Evolutionary conservation across 2,797 vertebrate genomes (phyloP), one percentile per base, ranked within the genome.

Genomic region (Thalassophryne amazonica): DNA sequence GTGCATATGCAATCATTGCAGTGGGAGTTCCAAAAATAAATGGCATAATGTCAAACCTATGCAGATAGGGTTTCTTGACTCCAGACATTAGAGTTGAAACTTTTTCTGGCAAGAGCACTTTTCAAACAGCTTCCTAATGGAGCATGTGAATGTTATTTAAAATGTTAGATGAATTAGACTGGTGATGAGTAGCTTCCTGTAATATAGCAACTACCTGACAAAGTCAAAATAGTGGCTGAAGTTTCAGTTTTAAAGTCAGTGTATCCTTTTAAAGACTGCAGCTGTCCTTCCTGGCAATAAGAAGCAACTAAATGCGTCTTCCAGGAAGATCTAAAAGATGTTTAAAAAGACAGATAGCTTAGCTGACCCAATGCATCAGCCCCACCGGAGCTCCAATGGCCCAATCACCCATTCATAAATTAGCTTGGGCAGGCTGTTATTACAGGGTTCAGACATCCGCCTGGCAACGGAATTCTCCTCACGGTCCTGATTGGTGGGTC

Each of bases 391-490:
- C 32, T 43, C 55, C 73, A 66, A 53, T 21, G 35, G 69, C 39
- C 69, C 83, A 76, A 84, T 80, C 84, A 70, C 31, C 75, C 73
- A 80, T 81, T 84, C 81, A 70, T 81, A 87, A 81, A 86, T 86
- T 78, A 81, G 61, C 4, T 11, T 35, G 30, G 20, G 56, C 74
- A 76, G 70, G 59, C 56, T 76, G 55, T 83, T 74, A 84, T 88
- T 83, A 86, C 56, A 69, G 52, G 45, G 60, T 52, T 74, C 62
- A 78, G 78, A 82, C 80, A 69, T 84, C 81, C 73, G 50, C 71
- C 71, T 52, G 7, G 67, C 72, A 70, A 76, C 17, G 38, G 71
- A 74, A 76, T 78, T 59, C 57, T 13, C 41, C 69, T 49, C 45
- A 23, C 24, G 38, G 64, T 29, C 4, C 12, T 70, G 69, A 79